phyloP scores from a whole-genome alignment of 2,797 vertebrate species.

The Perodicticus potto region DNA sequence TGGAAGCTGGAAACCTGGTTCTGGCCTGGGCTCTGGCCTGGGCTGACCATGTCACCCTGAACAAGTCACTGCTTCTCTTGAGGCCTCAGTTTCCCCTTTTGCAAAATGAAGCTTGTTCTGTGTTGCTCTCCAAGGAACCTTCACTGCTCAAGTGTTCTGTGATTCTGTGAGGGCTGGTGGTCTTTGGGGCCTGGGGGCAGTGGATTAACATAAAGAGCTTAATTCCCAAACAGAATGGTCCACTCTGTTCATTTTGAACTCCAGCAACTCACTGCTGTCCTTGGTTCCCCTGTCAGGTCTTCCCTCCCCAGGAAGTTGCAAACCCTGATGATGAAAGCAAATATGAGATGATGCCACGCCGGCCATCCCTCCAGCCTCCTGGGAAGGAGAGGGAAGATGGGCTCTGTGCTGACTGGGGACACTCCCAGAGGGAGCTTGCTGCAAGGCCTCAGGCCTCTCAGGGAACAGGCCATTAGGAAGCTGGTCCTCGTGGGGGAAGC shows the following conservation, averaged over 20 bases:
- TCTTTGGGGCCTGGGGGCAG: not conserved
- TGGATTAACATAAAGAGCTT: not conserved
- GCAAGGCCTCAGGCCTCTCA: not conserved
- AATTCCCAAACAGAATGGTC: not conserved
- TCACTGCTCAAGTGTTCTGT: not conserved
- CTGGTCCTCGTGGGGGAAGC: not conserved
- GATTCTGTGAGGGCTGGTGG: not conserved
- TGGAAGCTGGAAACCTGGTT: not conserved
- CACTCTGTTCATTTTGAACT: not conserved
- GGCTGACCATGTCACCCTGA: not conserved
- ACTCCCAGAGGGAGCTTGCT: rapidly evolving
- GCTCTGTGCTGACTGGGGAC: not conserved
- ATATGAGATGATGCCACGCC: not conserved
- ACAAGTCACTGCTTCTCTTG: not conserved
- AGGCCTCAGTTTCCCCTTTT: not conserved
- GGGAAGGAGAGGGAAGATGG: not conserved
- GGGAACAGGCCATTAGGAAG: not conserved
- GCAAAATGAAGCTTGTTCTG: not conserved
- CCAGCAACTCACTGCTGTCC: not conserved
- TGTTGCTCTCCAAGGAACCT: not conserved
- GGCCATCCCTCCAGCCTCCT: not conserved
- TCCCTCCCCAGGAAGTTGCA: not conserved
- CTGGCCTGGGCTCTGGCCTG: not conserved
- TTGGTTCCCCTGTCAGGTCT: rapidly evolving
- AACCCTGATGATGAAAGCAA: not conserved